Base-by-base conservation (phyloP, 2,113 vertebrate species). In the Neogale vison region DNA sequence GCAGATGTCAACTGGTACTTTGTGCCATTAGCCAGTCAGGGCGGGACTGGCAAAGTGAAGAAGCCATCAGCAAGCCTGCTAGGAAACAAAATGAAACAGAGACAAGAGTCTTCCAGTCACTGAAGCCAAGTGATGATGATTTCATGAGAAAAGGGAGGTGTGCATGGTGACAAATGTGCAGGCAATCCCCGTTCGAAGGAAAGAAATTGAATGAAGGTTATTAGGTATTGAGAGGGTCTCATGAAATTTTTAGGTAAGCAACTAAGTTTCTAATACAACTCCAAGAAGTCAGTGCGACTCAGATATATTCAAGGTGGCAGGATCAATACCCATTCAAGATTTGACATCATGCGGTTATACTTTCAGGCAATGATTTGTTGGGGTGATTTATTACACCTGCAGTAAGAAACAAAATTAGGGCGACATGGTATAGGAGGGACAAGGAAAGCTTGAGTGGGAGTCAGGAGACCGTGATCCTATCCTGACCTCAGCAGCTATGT, bases 1-100 rank as follows among this genome's bases (percentile, higher is more conserved):
- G 94, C 57, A 77, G 79, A 69, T 71, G 94, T 82, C 94, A 90
- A 14, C 14, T 39, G 77, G 61, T 4, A 85, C 71, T 72, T 88
- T 45, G 20, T 20, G 18, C 84, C 95, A 63, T 36, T 52, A 29
- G 8, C 31, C 67, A 81, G 95, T 23, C 80, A 23, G 71, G 0
- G 11, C 20, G 65, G 0, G 9, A 39, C 93, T 26, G 18, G 14
- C 88, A 63, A 6, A 42, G 20, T 23, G 57, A 83, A 72, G 36
- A 76, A 14, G 45, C 21, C 26, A 45, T 5, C 0, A 14, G 79
- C 29, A 82, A n/a, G 36, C 7, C 88, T 63, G 79, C 20, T 31
- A 57, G 77, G 77, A 76, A 61, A 39, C 36, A 24, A 13, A 71
- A 18, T 61, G 65, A 90, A 89, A 39, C 0, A 52, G 47, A 88